Conservation (phyloP, 1,140 invertebrate genomes). For the Eumaeus atala region DNA sequence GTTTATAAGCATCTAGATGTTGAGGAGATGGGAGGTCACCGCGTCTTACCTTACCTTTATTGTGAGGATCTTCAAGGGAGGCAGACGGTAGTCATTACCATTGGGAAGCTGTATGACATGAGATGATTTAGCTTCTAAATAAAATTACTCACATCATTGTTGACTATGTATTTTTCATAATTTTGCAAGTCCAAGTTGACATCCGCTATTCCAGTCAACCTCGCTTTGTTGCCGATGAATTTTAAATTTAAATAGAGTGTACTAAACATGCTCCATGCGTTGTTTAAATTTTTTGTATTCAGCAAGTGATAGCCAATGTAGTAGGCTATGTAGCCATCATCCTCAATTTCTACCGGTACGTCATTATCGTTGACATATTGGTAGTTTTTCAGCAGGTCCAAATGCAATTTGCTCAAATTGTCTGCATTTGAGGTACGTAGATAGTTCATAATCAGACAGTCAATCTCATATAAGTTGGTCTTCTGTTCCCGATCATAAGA, state of each 20-base stretch:
- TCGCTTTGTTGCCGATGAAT: constrained; percentile 65
- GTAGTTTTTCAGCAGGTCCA: constrained; percentile 54
- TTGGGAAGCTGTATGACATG: no score
- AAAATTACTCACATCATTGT: constrained; percentile 42
- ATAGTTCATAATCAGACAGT: constrained; percentile 61
- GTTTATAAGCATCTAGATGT: no score
- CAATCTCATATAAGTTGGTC: constrained; percentile 58
- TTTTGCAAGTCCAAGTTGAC: constrained; percentile 59
- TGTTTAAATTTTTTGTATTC: constrained; percentile 45
- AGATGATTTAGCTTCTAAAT: no score
- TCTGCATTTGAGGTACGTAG: constrained; percentile 38
- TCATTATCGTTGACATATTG: constrained; percentile 36
- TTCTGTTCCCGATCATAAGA: constrained; percentile 46
- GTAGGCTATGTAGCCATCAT: constrained; percentile 62
- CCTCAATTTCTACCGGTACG: constrained; percentile 45
- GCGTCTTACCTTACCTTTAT: no score
- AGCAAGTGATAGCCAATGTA: constrained; percentile 60
- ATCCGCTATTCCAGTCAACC: constrained; percentile 54
- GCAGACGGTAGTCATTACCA: no score
- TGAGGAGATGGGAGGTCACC: no score
- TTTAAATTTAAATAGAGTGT: constrained; percentile 58
- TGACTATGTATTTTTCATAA: constrained; percentile 48
- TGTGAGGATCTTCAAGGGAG: no score
- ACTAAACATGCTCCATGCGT: constrained; percentile 50
- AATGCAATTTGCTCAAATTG: constrained; percentile 45